Evolutionary conservation across 1,140 invertebrate genomes (phyloP), one percentile per base, ranked within the genome.

Genomic region (Drosophila pseudoobscura): DNA sequence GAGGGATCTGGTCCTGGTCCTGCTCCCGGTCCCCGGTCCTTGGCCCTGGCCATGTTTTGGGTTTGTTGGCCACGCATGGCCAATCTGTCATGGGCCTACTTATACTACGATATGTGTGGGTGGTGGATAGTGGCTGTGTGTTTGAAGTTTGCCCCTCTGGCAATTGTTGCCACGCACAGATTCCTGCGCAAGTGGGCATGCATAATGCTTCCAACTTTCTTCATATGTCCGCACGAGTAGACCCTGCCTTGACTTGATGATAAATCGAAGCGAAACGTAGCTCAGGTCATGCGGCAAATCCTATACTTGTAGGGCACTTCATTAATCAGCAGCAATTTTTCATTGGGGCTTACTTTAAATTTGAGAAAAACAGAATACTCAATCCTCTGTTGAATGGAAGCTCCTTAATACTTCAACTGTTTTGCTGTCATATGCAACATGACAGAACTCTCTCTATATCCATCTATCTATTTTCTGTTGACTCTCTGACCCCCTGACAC

Each of bases 131-230:
- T 29, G 20, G 15, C 1, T n/a, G 41, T 11, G 13, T 35, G 0
- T 9, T 54, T 64, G 49, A 64, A 55, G 60, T 71, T 60, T 59
- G 45, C 45, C 52, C 64, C 60, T 9, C 61, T 39, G 50, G 53
- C 75, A 17, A 51, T 72, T 73, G 63, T 78, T 85, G 72, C 75
- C 80, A 76, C 61, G 76, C 73, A 84, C 63, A 73, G 63, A 83
- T 83, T 84, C 75, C 41, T 77, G 76, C 61, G 54, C 75, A 83
- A 83, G 79, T 85, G 80, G 64, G 77, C 64, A 72, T 85, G 46
- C 61, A 69, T 74, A 80, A 66, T 76, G 26, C 55, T 55, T 20
- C 15, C 46, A 50, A 63, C 46, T 56, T 56, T 68, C 66, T 54
- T 55, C 22, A 56, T 46, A 74, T 71, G 41, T 71, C 24, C 69